Evolutionary conservation across 2,797 vertebrate genomes (phyloP), one percentile per base, ranked within the genome.

Genomic region (Mus minutoides): DNA sequence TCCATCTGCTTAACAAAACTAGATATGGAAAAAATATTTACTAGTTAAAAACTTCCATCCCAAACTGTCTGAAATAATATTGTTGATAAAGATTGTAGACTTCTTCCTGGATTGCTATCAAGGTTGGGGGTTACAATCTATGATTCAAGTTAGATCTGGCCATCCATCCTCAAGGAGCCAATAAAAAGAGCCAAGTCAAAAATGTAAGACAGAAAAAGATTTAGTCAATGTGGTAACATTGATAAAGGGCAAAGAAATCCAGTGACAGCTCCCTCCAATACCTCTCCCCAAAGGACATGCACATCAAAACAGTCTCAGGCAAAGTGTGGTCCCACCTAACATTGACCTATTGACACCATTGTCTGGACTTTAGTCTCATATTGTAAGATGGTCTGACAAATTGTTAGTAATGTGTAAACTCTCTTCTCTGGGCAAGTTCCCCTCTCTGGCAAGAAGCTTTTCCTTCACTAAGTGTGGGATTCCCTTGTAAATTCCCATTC

Each of bases 1-100:
- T 21, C 64, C 90, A 90, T 73, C 95, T 91, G 87, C 56, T 92
- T 79, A 88, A 91, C 73, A 94, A 92, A 95, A 94, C 40, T 69
- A 67, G 80, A 83, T 90, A 37, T 54, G 40, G 19, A 84, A 90
- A 76, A n/a, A 78, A 62, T 78, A 73, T 85, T 94, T 90, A 56
- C 79, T 69, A 83, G 34, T 69, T 69, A 85, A 88, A 71, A 58
- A 91, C 43, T 64, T 93, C n/a, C 52, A 93, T 56, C 49, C 12
- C 75, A 43, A 94, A 91, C 91, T 64, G 21, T 62, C 80, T 92
- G 94, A 69, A 92, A 94, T 92, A 37, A 83, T 77, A 78, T 84
- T 77, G 54, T 78, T 93, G 64, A 89, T 73, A 96, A 96, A 73
- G 69, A 85, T 79, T 96, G 37, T 89, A 92, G 52, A 92, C 26